A percentile compares a stretch with the other conserved stretches of the same genome.
These are phyloP conservation scores for Sinocyclocheilus maitianheensis DNA, from an alignment of 2,113 vertebrate genomes.

Conservation along the genomic window DNA sequence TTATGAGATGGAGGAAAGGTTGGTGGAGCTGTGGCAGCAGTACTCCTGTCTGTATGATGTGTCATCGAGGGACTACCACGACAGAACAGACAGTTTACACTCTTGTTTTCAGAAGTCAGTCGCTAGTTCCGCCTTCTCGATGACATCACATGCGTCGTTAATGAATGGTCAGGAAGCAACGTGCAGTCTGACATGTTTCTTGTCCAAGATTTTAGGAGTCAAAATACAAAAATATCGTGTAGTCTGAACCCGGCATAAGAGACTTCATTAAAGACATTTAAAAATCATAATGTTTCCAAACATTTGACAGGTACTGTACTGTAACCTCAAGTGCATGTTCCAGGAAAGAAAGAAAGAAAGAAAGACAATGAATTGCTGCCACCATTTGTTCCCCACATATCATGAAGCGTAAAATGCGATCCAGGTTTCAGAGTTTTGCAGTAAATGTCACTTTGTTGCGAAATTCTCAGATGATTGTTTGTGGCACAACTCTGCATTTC, in stretches of 20 bases:
- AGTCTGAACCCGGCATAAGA: neutral
- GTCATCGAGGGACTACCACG: no score
- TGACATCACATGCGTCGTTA: no score
- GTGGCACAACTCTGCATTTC: neutral
- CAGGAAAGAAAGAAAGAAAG: neutral
- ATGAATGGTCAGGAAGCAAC: no score
- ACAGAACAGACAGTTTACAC: no score
- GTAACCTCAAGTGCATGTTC: neutral
- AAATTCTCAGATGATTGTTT: conserved; percentile 27
- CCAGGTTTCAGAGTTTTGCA: neutral
- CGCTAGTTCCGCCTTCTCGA: no score
- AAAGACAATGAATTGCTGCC: neutral
- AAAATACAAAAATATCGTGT: no score
- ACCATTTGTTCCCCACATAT: neutral
- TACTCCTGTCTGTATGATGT: no score
- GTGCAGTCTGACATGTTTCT: no score
- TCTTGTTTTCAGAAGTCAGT: no score
- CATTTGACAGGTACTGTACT: neutral
- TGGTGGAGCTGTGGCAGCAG: no score
- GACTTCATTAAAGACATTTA: neutral
- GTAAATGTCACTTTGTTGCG: conserved; percentile 44
- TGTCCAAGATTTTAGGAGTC: no score
- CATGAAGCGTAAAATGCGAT: neutral
- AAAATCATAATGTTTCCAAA: neutral
- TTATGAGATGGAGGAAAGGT: no score